phyloP scores from a whole-genome alignment of 1,140 invertebrate species.

The Goniozus legneri region DNA sequence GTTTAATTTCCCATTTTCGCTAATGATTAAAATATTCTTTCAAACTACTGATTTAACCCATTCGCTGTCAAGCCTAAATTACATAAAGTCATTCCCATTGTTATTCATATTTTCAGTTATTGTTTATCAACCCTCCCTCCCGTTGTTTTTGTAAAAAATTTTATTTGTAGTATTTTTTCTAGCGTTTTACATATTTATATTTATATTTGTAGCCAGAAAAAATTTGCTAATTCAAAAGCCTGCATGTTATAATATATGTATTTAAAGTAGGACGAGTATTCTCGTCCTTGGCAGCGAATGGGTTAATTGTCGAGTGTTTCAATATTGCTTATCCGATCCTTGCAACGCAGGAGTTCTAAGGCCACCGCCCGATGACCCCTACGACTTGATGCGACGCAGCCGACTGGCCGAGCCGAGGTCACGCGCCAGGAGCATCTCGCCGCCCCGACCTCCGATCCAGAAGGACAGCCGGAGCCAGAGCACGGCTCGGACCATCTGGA shows the following conservation, averaged over 20 bases:
- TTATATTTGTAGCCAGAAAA: too few species aligned
- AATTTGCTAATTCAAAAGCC: too few species aligned
- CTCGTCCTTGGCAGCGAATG: conserved; percentile 5
- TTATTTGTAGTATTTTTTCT: too few species aligned
- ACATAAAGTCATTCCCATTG: too few species aligned
- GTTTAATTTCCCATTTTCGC: too few species aligned
- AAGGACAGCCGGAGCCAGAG: conserved; percentile 55
- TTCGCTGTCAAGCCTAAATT: too few species aligned
- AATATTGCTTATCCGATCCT: conserved; percentile 2
- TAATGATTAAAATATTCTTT: too few species aligned
- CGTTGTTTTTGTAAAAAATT: conserved; percentile 5
- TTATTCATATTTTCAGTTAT: conserved; percentile 12
- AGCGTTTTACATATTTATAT: too few species aligned
- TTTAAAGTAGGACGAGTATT: conserved; percentile 12
- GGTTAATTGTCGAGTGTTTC: conserved; percentile 12
- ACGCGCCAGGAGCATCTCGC: conserved; percentile 62
- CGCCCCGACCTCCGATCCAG: conserved; percentile 47
- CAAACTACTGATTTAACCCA: conserved; percentile 16
- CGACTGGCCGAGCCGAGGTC: conserved; percentile 64
- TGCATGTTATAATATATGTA: too few species aligned
- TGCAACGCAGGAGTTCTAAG: conserved; percentile 39
- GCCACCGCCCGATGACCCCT: conserved; percentile 61
- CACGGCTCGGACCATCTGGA: conserved; percentile 48
- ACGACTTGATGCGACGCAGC: conserved; percentile 75
- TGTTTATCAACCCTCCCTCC: conserved; percentile 9